Base-by-base conservation (phyloP, 2,797 vertebrate species). In the Syngnathus acus region DNA sequence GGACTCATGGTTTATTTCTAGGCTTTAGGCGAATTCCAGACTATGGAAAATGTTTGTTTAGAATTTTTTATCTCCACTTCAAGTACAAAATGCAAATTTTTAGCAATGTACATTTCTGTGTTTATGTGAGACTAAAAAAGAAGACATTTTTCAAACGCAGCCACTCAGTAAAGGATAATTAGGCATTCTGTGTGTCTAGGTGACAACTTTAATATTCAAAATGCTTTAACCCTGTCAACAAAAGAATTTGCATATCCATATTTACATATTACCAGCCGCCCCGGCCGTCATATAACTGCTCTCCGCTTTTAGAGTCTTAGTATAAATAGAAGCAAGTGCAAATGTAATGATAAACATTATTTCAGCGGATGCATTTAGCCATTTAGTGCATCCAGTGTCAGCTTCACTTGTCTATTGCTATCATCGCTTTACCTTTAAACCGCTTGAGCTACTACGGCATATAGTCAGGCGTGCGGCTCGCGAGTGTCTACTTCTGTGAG, bases 1-100 rank as follows among this genome's bases (percentile, higher is more conserved):
- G n/a, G 78, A 77, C 72, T 76, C 67, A 70, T 60, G 64, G 69
- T 81, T 75, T 74, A 78, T 83, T 82, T 76, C 72, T 69, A 57
- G 66, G 71, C 65, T 74, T 68, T 0, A 67, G 63, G 69, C 4
- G 5, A 66, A 43, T 74, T 80, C 66, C 70, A 71, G 75, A 61
- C 71, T 62, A 57, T 55, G 50, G 43, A 39, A 72, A 60, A 23
- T 48, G 16, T 59, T 7, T 39, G 16, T 59, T 7, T 39, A 58
- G 55, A 50, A 38, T 17, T 23, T 53, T 47, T 47, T 43, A 32
- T 19, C 17, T 40, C 39, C 51, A 21, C 48, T 17, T 26, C 64
- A 57, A 54, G n/a, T 9, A 14, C 50, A 51, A 65, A 65, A 39
- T 53, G 50, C 13, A 50, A n/a, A 50, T 50, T 3, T 37, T 47